Base-by-base conservation (phyloP, 2,113 vertebrate genomes). In the Thinocorus orbignyianus region DNA sequence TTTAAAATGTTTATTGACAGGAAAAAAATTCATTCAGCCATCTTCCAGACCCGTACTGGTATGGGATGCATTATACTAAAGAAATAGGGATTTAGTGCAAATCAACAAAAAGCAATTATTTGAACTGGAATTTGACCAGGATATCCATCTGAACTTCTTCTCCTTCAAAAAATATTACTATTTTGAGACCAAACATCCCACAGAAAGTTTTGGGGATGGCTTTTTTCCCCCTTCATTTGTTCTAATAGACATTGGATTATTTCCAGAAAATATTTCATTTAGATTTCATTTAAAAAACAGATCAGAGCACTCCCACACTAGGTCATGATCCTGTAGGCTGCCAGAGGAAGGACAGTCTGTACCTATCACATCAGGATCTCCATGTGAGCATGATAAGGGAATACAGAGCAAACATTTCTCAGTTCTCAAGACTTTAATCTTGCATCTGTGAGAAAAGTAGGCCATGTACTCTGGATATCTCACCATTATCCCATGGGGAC, bases 381-480 rank as follows among this genome's bases (percentile, higher is more conserved):
- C 80, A n/a, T 33, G 17, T 78, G 55, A 79, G 19, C 0, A 0
- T 72, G 64, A 92, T 72, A 84, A 92, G 46, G 61, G 87, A 88
- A 82, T 54, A 90, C 0, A 17, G 39, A 92, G 35, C 33, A 95
- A 95, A 76, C 33, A 86, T 86, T 91, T 88, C 62, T 61, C 57
- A 58, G 44, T 88, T 85, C 88, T 94, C 90, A 90, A 73, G 85
- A 76, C 78, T 92, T 87, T 73, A 91, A 91, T 86, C 46, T 84
- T 78, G 39, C 8, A 6, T 80, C 93, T 92, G 18, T 54, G 51
- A 81, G 80, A 91, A 91, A 95, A 88, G 55, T 69, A 94, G 90
- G 86, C 52, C 86, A 68, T 61, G 49, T 80, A 70, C 33, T 91
- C 64, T 79, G 66, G 65, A 72, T 84, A 37, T 91, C 69, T 94